phyloP scores from a whole-genome alignment of 2,888 invertebrate genomes.

The Cantharis rufa region DNA sequence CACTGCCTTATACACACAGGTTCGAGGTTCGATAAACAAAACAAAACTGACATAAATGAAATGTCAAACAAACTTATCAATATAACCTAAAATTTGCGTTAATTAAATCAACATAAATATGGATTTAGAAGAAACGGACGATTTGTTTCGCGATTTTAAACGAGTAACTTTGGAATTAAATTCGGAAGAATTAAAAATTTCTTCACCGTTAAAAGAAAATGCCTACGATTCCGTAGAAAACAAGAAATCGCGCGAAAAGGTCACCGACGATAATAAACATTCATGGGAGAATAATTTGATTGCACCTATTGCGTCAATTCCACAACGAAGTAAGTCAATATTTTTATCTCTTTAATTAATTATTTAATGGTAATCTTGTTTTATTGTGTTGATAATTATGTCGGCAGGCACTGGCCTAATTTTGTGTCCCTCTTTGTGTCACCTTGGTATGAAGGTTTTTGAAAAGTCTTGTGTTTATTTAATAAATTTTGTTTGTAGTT shows the following conservation, averaged over 20 bases:
- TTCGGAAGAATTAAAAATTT: not conserved
- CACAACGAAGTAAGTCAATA: slow-evolving; percentile 48
- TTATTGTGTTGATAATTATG: slow-evolving; percentile 27
- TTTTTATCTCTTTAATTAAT: slow-evolving; percentile 1
- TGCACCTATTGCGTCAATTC: slow-evolving; percentile 50
- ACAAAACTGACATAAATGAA: not conserved
- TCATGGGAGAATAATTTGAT: slow-evolving; percentile 45
- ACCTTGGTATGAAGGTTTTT: slow-evolving; percentile 33
- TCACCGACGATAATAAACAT: slow-evolving; percentile 37
- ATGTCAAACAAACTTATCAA: not conserved
- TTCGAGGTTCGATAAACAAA: not conserved
- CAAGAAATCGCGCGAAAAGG: not conserved
- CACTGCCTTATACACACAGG: no score
- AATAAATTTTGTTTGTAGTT: slow-evolving; percentile 37
- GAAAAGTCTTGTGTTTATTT: not conserved
- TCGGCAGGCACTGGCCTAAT: slow-evolving; percentile 44
- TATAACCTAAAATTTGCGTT: not conserved
- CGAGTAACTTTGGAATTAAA: not conserved
- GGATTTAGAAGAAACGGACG: slow-evolving; percentile 1
- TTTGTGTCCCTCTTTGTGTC: slow-evolving; percentile 40
- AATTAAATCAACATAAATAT: not conserved
- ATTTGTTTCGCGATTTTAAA: not conserved
- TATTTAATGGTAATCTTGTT: not conserved
- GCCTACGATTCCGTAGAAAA: not conserved
- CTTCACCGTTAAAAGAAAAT: not conserved